phyloP scores from a whole-genome alignment of 2,113 vertebrate genomes.

The Microcebus murinus region DNA sequence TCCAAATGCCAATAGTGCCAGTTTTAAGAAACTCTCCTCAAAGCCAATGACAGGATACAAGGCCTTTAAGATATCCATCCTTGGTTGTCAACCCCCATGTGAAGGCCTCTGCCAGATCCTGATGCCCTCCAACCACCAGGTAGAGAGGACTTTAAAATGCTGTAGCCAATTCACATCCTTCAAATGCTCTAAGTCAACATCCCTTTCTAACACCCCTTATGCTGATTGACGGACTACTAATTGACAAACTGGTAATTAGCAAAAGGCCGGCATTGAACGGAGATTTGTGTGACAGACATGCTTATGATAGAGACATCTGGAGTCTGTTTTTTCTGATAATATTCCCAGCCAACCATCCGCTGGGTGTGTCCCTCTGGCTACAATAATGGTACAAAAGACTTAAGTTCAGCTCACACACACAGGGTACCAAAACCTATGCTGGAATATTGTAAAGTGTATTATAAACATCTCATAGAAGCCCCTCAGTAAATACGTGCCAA shows the following conservation, averaged over 20 bases:
- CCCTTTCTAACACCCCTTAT: background rate
- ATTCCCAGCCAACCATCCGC: background rate
- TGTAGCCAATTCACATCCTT: background rate
- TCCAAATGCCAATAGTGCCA: background rate
- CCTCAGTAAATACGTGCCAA: background rate
- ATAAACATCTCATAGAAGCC: background rate
- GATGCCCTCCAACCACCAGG: background rate
- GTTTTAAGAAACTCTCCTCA: background rate
- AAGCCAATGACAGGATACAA: background rate
- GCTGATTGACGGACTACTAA: background rate
- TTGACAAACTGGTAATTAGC: background rate
- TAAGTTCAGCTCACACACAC: too few relatives aligned
- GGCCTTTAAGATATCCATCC: background rate
- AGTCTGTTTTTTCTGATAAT: background rate
- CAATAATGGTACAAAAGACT: background rate
- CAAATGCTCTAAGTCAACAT: background rate
- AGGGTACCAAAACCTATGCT: background rate
- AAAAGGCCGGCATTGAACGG: background rate
- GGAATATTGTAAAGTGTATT: background rate
- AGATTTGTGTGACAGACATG: background rate
- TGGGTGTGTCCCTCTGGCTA: background rate
- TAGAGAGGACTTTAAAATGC: background rate
- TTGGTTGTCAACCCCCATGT: background rate
- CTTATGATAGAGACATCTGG: background rate
- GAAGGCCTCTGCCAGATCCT: background rate